Conservation (phyloP, 2,797 vertebrate species). For the Linurgus olivaceus region DNA sequence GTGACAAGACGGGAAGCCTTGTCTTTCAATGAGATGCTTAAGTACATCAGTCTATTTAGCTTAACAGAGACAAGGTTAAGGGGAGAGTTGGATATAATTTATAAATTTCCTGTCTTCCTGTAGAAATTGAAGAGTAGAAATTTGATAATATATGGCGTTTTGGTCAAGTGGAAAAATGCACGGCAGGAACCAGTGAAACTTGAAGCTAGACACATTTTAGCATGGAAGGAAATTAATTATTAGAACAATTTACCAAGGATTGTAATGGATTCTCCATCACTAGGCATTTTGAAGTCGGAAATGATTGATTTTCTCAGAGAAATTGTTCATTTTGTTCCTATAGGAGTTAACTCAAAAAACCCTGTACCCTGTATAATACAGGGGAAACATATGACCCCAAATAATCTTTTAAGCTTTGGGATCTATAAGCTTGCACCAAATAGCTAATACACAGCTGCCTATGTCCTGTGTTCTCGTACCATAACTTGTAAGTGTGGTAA, state of each 20-base stretch:
- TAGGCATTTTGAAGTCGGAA: neutral
- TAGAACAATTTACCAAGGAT: neutral
- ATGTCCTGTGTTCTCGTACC: neutral
- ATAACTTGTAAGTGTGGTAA: neutral
- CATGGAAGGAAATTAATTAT: slow-evolving; percentile 29
- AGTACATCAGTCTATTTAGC: neutral
- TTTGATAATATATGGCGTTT: neutral
- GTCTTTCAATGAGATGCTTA: neutral
- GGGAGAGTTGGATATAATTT: neutral
- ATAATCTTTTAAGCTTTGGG: neutral
- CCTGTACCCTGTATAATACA: neutral
- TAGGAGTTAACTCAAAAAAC: neutral
- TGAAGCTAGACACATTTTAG: slow-evolving; percentile 13
- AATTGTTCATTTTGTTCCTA: neutral
- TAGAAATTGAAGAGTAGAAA: neutral
- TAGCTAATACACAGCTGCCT: neutral
- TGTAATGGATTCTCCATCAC: slow-evolving; percentile 1
- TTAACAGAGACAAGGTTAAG: slow-evolving; percentile 6
- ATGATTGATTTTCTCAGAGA: slow-evolving; percentile 19
- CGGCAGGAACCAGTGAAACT: slow-evolving; percentile 8
- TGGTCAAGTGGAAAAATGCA: neutral
- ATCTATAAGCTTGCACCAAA: neutral
- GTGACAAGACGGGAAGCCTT: neutral
- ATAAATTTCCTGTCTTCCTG: neutral
- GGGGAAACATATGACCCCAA: neutral